phyloP scores from a whole-genome alignment of 2,888 invertebrate genomes.

The Synanthedon vespiformis region DNA sequence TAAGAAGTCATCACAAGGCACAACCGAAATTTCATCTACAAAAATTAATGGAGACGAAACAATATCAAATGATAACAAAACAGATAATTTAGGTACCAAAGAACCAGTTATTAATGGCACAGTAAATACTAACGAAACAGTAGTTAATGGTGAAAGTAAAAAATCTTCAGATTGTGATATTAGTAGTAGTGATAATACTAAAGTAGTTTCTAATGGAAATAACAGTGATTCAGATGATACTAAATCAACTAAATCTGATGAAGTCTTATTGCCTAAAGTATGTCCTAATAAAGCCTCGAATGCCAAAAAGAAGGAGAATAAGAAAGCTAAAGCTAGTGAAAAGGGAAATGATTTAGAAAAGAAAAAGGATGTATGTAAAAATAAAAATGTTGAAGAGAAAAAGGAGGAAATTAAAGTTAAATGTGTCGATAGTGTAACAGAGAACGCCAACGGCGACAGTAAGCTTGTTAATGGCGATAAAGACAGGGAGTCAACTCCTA shows the following conservation, averaged over 20 bases:
- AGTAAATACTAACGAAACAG: conserved; percentile 33
- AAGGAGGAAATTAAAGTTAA: conserved; percentile 22
- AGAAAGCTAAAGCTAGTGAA: conserved; percentile 34
- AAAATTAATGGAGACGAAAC: conserved; percentile 48
- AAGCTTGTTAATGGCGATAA: conserved; percentile 52
- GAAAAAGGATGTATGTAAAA: conserved; percentile 32
- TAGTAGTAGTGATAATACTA: conserved; percentile 62
- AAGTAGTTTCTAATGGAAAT: conserved; percentile 63
- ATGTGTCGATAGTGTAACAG: conserved; percentile 23
- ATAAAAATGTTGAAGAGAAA: conserved; percentile 29
- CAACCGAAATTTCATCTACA: conserved; percentile 27
- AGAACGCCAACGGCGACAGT: conserved; percentile 39
- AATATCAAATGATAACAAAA: conserved; percentile 34
- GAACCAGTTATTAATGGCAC: conserved; percentile 58
- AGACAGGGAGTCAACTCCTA: conserved; percentile 55
- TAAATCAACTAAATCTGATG: conserved; percentile 53
- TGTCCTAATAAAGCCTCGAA: conserved; percentile 31
- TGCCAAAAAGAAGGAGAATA: conserved; percentile 45
- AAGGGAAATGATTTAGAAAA: conserved; percentile 38
- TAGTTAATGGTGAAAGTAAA: conserved; percentile 55
- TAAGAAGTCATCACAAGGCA: conserved; percentile 40
- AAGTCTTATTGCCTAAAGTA: conserved; percentile 24
- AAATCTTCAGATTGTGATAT: conserved; percentile 65
- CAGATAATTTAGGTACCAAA: conserved; percentile 55
- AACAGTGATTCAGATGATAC: conserved; percentile 52